A percentile compares a stretch with the other conserved stretches of the same genome.
Evolutionary conservation across 1,140 invertebrate species (phyloP).

Genomic region (Trichogramma pretiosum): DNA sequence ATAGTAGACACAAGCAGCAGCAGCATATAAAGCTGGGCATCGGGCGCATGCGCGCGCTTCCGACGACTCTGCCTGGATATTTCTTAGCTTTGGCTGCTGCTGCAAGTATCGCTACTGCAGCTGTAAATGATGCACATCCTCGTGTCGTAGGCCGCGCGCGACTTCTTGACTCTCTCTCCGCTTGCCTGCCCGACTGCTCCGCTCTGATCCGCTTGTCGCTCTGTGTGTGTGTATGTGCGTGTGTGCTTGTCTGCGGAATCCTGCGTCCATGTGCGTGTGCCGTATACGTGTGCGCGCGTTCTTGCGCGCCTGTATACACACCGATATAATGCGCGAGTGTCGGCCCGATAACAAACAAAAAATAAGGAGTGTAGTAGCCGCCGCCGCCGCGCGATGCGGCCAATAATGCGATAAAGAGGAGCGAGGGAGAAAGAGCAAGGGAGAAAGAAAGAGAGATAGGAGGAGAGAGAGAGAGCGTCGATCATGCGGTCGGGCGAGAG

Average conservation of each 20-base stretch:
- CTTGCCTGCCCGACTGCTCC: too few relatives aligned
- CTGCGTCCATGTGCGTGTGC: neutral
- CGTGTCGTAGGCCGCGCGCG: too few relatives aligned
- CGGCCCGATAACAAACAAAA: neutral
- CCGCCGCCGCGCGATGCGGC: neutral
- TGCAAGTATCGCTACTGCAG: too few relatives aligned
- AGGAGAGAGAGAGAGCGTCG: neutral
- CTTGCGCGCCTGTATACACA: too few relatives aligned
- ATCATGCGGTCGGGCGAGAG: too few relatives aligned
- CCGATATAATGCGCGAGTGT: neutral
- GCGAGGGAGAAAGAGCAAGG: neutral
- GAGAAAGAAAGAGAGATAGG: conserved; percentile 5
- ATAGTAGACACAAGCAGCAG: too few relatives aligned
- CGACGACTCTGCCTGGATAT: too few relatives aligned
- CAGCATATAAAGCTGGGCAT: too few relatives aligned
- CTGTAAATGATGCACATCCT: too few relatives aligned
- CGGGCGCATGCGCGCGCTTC: too few relatives aligned
- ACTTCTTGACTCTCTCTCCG: too few relatives aligned
- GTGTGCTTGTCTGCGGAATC: neutral
- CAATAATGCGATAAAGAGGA: conserved; percentile 4
- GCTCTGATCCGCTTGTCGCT: neutral
- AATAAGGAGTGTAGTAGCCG: neutral
- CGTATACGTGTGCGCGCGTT: neutral
- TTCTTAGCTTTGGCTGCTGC: too few relatives aligned
- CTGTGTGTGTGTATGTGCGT: neutral